Evolutionary conservation across 1,140 invertebrate genomes (phyloP).

Genomic region (Neomicropteryx cornuta): DNA sequence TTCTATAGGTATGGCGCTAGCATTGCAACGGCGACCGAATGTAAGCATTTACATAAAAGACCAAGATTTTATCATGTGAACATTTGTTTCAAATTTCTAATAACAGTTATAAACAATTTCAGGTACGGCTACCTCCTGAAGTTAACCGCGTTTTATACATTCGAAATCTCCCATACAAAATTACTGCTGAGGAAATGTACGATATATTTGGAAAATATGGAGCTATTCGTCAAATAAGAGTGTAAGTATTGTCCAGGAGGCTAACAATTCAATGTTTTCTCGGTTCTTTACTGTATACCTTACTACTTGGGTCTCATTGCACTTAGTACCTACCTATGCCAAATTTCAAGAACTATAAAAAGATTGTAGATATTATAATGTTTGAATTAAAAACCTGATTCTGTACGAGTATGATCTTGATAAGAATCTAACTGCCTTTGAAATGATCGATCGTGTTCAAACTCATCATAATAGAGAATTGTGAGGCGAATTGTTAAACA

Average conservation of each 20-base stretch:
- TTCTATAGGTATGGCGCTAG: slow-evolving; percentile 42
- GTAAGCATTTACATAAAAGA: slow-evolving; percentile 26
- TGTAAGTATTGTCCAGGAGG: slow-evolving; percentile 56
- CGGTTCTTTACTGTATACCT: too few relatives aligned
- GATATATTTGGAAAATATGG: slow-evolving; percentile 99
- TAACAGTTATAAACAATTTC: slow-evolving; percentile 21
- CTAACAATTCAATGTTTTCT: slow-evolving; percentile 4
- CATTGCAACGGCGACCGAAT: slow-evolving; percentile 48
- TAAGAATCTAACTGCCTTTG: too few relatives aligned
- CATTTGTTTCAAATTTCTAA: slow-evolving; percentile 7
- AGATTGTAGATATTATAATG: too few relatives aligned
- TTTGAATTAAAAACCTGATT: too few relatives aligned
- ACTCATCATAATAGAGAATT: too few relatives aligned
- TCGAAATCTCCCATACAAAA: slow-evolving; percentile 97
- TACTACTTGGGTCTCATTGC: too few relatives aligned
- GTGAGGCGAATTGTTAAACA: too few relatives aligned
- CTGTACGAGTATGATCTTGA: too few relatives aligned
- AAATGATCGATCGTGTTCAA: too few relatives aligned
- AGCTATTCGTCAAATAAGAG: slow-evolving; percentile 94
- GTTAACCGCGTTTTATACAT: slow-evolving; percentile 97
- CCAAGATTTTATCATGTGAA: slow-evolving; percentile 5
- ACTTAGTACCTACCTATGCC: too few relatives aligned
- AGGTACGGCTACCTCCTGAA: slow-evolving; percentile 96
- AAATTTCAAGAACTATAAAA: too few relatives aligned
- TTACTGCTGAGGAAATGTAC: slow-evolving; percentile 99